Percentiles rank a stretch among this genome's conserved stretches.
phyloP scores from a whole-genome alignment of 2,113 vertebrate genomes.

The Lipophrys pholis region DNA sequence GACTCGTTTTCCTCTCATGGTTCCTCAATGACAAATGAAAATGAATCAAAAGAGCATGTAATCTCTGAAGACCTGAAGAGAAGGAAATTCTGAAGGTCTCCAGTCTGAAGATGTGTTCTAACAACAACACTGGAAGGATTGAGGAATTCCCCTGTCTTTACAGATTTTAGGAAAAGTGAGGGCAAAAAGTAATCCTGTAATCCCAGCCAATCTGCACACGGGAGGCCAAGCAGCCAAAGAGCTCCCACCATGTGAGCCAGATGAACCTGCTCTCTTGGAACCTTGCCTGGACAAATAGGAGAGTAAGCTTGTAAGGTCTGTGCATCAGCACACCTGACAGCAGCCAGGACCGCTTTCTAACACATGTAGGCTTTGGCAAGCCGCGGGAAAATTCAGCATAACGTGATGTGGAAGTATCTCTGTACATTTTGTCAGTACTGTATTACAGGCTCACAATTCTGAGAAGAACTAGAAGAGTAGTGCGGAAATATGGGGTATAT shows the following conservation, averaged over 20 bases:
- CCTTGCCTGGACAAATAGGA: slow-evolving; percentile 74
- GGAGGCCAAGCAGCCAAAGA: slow-evolving; percentile 65
- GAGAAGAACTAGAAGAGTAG: no score
- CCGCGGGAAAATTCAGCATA: neutral
- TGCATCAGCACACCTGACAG: slow-evolving; percentile 67
- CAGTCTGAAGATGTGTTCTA: slow-evolving; percentile 25
- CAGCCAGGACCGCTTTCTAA: slow-evolving; percentile 49
- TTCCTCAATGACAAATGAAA: slow-evolving; percentile 44
- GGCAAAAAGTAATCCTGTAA: slow-evolving; percentile 20
- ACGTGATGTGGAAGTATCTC: no score
- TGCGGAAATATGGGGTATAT: no score
- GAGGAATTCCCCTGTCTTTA: neutral
- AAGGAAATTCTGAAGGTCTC: slow-evolving; percentile 6
- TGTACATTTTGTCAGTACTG: no score
- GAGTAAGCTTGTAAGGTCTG: slow-evolving; percentile 65
- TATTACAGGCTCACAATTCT: no score
- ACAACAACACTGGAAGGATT: slow-evolving; percentile 14
- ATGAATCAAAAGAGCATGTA: slow-evolving; percentile 32
- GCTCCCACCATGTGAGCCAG: slow-evolving; percentile 67
- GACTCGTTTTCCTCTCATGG: slow-evolving; percentile 26
- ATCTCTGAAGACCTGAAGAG: slow-evolving; percentile 19
- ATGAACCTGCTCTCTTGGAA: slow-evolving; percentile 72
- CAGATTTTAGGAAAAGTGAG: slow-evolving; percentile 23
- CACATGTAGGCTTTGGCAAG: slow-evolving; percentile 57
- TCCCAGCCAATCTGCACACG: slow-evolving; percentile 26